Conservation (phyloP, 2,113 vertebrate species). For the Plotosus lineatus region DNA sequence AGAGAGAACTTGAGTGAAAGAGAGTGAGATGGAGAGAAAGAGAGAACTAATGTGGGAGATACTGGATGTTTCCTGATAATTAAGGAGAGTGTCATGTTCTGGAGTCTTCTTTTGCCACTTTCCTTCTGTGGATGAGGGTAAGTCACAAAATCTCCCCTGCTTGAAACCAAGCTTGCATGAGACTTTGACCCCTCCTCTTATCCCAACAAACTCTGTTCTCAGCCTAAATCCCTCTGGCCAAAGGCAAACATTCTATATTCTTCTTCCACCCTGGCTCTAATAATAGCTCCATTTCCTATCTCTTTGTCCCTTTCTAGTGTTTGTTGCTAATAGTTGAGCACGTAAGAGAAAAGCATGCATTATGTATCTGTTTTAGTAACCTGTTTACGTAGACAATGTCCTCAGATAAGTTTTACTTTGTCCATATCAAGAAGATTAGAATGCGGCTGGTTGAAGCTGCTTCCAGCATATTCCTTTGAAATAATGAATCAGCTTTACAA, state of each 20-base stretch:
- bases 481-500: slow-evolving; percentile 33
- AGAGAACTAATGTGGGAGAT: neutral
- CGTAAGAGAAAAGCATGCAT: neutral
- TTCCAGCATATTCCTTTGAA: neutral
- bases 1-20: no score
- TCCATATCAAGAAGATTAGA: slow-evolving; percentile 14
- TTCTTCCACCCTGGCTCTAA: slow-evolving; percentile 55
- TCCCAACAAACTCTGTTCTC: neutral
- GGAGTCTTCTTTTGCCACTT: slow-evolving; percentile 15
- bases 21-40: no score
- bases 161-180: slow-evolving; percentile 44
- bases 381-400: neutral
- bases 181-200: slow-evolving; percentile 23
- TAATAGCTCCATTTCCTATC: slow-evolving; percentile 50
- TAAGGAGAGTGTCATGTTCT: slow-evolving; percentile 17
- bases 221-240: slow-evolving; percentile 26
- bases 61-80: slow-evolving; percentile 50
- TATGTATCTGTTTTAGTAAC: neutral
- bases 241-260: slow-evolving; percentile 28
- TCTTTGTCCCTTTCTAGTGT: neutral
- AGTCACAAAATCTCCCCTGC: slow-evolving; percentile 34
- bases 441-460: slow-evolving; percentile 1
- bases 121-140: neutral
- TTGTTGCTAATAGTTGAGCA: neutral
- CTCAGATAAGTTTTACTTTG: neutral